These are phyloP conservation scores for Blera fallax DNA, from an alignment of 2,888 invertebrate species.

Conservation along the genomic window DNA sequence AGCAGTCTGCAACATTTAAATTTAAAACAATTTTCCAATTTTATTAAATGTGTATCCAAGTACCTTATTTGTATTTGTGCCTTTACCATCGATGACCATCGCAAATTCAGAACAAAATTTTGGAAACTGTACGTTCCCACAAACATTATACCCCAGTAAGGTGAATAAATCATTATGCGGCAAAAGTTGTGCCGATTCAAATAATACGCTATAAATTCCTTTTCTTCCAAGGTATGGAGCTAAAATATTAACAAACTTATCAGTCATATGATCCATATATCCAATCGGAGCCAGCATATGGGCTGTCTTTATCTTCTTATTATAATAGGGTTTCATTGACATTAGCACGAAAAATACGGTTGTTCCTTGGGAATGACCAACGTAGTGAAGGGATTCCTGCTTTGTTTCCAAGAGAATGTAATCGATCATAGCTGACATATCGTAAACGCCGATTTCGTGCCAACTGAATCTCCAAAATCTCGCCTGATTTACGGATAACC, in stretches of 20 bases:
- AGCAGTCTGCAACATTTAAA: constrained; percentile 73
- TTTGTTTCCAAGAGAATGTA: constrained; percentile 75
- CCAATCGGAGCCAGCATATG: constrained; percentile 78
- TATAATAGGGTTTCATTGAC: constrained; percentile 77
- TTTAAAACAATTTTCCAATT: not conserved
- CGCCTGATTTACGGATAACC: constrained; percentile 76
- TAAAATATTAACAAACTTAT: constrained; percentile 79
- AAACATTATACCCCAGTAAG: constrained; percentile 81
- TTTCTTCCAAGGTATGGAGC: constrained; percentile 78
- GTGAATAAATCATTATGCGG: constrained; percentile 83
- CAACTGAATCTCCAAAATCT: constrained; percentile 85
- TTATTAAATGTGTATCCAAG: not conserved
- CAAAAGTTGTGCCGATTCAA: constrained; percentile 83
- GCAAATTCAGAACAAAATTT: constrained; percentile 84
- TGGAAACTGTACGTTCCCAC: constrained; percentile 76
- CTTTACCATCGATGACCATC: constrained; percentile 82
- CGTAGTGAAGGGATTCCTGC: constrained; percentile 76
- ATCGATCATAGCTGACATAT: constrained; percentile 78
- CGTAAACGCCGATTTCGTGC: constrained; percentile 92
- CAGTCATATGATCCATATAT: constrained; percentile 83
- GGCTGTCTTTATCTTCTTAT: constrained; percentile 77
- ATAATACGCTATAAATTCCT: constrained; percentile 73
- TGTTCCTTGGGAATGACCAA: constrained; percentile 79
- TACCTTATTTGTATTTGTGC: constrained; percentile 73
- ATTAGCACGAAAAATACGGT: constrained; percentile 75